Conservation (phyloP, 2,797 vertebrate genomes). For the Melanotaenia maccullochi region DNA sequence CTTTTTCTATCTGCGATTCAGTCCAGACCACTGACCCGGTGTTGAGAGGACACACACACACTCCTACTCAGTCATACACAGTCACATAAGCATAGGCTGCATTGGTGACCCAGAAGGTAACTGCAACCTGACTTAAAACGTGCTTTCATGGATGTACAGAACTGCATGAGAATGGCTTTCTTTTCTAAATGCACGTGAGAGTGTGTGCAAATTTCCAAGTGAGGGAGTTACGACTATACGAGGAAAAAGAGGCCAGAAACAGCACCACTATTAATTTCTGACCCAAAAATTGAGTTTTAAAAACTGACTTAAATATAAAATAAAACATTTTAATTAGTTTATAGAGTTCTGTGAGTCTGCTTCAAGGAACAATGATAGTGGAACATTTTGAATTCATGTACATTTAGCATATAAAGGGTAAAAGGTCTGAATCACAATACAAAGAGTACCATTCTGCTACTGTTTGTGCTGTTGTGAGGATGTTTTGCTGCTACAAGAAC, state of each 20-base stretch:
- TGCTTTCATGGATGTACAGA: slow-evolving; percentile 1
- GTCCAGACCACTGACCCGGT: slow-evolving; percentile 39
- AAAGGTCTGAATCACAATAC: background rate
- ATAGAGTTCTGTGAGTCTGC: background rate
- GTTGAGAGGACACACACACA: slow-evolving; percentile 30
- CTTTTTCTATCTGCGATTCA: slow-evolving; percentile 26
- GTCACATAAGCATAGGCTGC: background rate
- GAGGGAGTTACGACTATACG: no score
- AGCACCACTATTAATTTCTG: background rate
- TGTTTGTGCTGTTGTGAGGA: background rate
- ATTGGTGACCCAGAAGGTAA: slow-evolving; percentile 3
- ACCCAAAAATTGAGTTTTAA: background rate
- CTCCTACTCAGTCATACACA: slow-evolving; percentile 20
- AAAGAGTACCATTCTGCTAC: no score
- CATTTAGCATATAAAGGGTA: no score
- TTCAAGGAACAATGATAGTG: background rate
- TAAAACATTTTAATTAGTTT: background rate
- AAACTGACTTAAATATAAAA: background rate
- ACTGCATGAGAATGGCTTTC: background rate
- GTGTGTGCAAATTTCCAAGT: background rate
- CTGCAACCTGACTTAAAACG: background rate
- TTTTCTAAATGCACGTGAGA: background rate
- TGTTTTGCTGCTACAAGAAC: background rate
- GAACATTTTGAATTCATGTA: background rate
- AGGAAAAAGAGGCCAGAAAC: background rate